Evolutionary conservation across 2,113 vertebrate genomes (phyloP).

Genomic region (Dipodomys spectabilis): DNA sequence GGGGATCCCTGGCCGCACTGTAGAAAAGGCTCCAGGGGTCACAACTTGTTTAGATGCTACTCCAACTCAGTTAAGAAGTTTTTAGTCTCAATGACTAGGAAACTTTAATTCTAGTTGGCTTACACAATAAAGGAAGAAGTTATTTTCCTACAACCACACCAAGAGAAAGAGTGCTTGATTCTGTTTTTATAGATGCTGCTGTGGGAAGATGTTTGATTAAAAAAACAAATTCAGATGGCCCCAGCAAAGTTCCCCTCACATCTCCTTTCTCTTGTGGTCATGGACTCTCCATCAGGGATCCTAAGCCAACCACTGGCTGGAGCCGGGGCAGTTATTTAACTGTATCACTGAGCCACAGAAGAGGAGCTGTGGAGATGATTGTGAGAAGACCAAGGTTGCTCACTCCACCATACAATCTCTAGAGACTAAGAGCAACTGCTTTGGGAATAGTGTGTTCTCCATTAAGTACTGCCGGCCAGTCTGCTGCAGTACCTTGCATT

Average conservation of each 20-base stretch:
- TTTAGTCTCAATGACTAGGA: slow-evolving; percentile 49
- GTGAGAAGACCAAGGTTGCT: not conserved
- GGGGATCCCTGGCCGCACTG: not conserved
- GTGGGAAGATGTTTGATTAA: not conserved
- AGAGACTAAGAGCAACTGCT: not conserved
- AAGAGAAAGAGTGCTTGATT: not conserved
- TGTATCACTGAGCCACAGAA: not conserved
- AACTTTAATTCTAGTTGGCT: slow-evolving; percentile 20
- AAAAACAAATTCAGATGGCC: not conserved
- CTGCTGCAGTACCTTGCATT: not conserved
- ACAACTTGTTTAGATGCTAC: not conserved
- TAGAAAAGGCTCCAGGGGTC: not conserved
- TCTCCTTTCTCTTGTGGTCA: not conserved
- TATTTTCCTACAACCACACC: not conserved
- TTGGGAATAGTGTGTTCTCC: too few relatives aligned
- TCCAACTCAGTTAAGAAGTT: not conserved
- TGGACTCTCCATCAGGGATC: not conserved
- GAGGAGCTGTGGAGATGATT: not conserved
- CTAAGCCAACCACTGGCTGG: not conserved
- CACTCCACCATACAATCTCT: not conserved
- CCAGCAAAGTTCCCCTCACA: not conserved
- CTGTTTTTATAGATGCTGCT: slow-evolving; percentile 42
- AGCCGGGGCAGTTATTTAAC: not conserved
- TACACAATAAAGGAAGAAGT: not conserved
- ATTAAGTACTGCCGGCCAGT: not conserved